A percentile compares a stretch with the other conserved stretches of the same genome.
These are phyloP conservation scores for Serripes groenlandicus DNA, from an alignment of 2,888 invertebrate species.

Conservation along the genomic window DNA sequence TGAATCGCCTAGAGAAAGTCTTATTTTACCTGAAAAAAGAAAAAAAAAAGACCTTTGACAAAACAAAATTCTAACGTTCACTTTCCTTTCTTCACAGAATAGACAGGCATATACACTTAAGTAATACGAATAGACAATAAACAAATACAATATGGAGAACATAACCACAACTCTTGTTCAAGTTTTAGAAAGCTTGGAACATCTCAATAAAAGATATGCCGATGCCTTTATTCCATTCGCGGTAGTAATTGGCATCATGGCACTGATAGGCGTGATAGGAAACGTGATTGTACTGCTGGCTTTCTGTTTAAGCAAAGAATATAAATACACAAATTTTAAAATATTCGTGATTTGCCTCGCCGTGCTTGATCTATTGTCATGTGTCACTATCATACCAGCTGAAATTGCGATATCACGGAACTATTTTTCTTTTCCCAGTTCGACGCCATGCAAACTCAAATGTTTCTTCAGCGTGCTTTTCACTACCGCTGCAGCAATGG, in stretches of 20 bases:
- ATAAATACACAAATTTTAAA: conserved; percentile 56
- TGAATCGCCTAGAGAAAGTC: too few species aligned
- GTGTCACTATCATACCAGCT: conserved; percentile 48
- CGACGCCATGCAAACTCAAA: conserved; percentile 52
- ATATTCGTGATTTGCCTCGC: conserved; percentile 51
- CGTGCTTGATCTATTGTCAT: conserved; percentile 47
- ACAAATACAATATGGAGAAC: not conserved
- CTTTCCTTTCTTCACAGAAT: too few species aligned
- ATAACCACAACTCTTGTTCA: not conserved
- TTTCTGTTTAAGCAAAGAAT: conserved; percentile 42
- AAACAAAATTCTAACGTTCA: too few species aligned
- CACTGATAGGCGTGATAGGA: conserved; percentile 48
- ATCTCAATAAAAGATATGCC: conserved; percentile 49
- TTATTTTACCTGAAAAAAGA: too few species aligned
- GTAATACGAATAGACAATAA: too few species aligned
- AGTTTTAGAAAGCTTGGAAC: conserved; percentile 42
- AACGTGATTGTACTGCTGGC: conserved; percentile 48
- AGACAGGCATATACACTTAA: too few species aligned
- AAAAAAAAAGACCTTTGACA: too few species aligned
- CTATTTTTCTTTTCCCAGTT: conserved; percentile 38
- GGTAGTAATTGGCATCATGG: conserved; percentile 33
- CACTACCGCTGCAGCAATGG: conserved; percentile 33
- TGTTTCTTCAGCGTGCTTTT: conserved; percentile 57
- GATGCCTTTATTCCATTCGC: conserved; percentile 47
- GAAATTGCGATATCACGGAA: conserved; percentile 48